These are phyloP conservation scores for Labia minor DNA, from an alignment of 2,888 invertebrate species.

Conservation along the genomic window DNA sequence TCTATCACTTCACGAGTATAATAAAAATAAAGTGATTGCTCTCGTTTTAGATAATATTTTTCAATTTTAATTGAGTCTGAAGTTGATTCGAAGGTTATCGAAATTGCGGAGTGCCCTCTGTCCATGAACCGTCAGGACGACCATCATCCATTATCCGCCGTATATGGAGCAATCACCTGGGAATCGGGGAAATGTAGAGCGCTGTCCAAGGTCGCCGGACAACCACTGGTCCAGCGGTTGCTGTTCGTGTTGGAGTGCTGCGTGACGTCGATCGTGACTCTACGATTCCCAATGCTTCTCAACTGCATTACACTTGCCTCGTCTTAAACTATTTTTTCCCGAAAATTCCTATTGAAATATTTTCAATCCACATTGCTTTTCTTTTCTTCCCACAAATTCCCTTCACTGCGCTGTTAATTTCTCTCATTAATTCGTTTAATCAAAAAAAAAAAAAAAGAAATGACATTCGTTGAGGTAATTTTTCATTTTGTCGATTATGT, in stretches of 20 bases:
- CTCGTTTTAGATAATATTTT: no score
- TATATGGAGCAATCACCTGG: conserved; percentile 1
- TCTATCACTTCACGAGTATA: no score
- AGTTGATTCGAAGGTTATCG: not conserved
- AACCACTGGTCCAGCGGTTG: not conserved
- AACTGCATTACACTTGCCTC: not conserved
- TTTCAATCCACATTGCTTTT: not conserved
- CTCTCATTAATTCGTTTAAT: no score
- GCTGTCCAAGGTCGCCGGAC: not conserved
- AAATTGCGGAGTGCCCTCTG: not conserved
- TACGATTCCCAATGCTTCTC: not conserved
- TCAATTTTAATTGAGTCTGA: no score
- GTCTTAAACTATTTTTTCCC: not conserved
- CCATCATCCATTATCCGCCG: not conserved
- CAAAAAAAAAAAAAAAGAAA: no score
- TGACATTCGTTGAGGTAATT: no score
- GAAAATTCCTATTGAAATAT: not conserved
- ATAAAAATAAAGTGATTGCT: no score
- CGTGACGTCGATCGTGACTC: not conserved
- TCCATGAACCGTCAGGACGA: not conserved
- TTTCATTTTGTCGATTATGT: not conserved
- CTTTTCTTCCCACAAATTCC: not conserved
- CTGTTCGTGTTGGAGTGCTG: not conserved
- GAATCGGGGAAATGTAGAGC: not conserved
- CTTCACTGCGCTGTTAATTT: not conserved